A percentile compares a stretch with the other conserved stretches of the same genome.
Conservation (phyloP, 2,888 invertebrate genomes). For the Zaprionus lineosus region DNA sequence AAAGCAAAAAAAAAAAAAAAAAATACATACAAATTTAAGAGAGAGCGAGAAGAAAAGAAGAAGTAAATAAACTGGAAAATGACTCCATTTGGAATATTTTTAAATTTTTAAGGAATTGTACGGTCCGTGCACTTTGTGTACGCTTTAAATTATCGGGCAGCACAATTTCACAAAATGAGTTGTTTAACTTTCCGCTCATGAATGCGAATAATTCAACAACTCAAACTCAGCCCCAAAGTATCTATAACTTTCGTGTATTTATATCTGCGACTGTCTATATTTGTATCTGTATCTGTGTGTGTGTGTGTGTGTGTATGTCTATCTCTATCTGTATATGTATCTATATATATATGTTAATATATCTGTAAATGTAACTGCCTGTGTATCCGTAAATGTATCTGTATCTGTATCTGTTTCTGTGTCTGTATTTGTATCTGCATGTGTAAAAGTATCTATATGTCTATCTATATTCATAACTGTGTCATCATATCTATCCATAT, state of each 20-base stretch:
- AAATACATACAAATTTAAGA: conserved; percentile 8
- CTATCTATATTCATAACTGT: conserved; percentile 22
- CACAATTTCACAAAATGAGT: conserved; percentile 33
- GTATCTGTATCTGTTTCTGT: conserved; percentile 1
- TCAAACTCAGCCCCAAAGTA: conserved; percentile 14
- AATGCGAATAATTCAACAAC: conserved; percentile 28
- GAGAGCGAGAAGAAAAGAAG: conserved; percentile 38
- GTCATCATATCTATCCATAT: no score
- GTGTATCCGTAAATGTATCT: conserved; percentile 8
- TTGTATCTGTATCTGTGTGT: no score
- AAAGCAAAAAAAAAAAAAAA: conserved; percentile 10
- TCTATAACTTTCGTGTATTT: conserved; percentile 12
- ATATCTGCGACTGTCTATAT: conserved; percentile 11
- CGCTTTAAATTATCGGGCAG: no score
- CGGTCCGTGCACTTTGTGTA: no score
- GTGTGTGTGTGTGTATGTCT: no score
- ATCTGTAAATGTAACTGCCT: background rate
- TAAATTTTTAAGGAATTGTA: no score
- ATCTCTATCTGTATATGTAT: background rate
- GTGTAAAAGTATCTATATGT: conserved; percentile 15
- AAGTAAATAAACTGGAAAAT: no score
- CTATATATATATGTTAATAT: background rate
- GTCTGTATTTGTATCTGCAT: conserved; percentile 18
- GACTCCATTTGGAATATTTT: no score
- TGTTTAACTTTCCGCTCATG: conserved; percentile 47